phyloP scores from a whole-genome alignment of 2,888 invertebrate genomes.

The Tinea trinotella region DNA sequence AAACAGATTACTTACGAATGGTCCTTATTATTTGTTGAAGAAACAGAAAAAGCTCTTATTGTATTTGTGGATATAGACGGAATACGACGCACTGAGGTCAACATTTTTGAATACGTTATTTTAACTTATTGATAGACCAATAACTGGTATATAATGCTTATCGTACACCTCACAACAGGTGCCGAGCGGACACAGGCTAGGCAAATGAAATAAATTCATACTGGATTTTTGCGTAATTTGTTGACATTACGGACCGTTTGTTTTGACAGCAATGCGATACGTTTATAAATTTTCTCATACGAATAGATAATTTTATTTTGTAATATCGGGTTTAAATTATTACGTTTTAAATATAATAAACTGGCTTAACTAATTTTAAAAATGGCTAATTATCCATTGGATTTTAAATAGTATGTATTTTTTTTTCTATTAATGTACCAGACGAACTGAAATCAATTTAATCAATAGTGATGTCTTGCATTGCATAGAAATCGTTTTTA shows the following conservation, averaged over 20 bases:
- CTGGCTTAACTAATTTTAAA: too few relatives aligned
- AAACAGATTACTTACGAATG: slow-evolving; percentile 44
- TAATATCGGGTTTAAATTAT: too few relatives aligned
- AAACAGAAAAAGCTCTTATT: slow-evolving; percentile 43
- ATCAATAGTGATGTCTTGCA: too few relatives aligned
- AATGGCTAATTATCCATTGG: too few relatives aligned
- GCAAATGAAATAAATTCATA: background rate
- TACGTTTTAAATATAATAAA: too few relatives aligned
- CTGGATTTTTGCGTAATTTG: background rate
- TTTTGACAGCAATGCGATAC: slow-evolving; percentile 4
- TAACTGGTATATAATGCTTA: background rate
- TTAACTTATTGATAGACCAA: background rate
- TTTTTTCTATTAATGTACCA: too few relatives aligned
- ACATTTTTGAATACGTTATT: background rate
- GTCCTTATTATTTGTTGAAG: slow-evolving; percentile 37
- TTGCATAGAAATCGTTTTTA: too few relatives aligned
- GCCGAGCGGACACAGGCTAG: background rate
- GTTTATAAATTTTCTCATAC: too few relatives aligned
- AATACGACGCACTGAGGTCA: background rate
- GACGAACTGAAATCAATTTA: too few relatives aligned
- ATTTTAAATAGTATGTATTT: too few relatives aligned
- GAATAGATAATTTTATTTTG: too few relatives aligned
- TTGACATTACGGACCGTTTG: background rate
- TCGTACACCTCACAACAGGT: background rate
- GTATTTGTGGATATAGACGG: slow-evolving; percentile 24